Conservation (phyloP, 1,140 invertebrate genomes). For the Coenobita brevimanus region DNA sequence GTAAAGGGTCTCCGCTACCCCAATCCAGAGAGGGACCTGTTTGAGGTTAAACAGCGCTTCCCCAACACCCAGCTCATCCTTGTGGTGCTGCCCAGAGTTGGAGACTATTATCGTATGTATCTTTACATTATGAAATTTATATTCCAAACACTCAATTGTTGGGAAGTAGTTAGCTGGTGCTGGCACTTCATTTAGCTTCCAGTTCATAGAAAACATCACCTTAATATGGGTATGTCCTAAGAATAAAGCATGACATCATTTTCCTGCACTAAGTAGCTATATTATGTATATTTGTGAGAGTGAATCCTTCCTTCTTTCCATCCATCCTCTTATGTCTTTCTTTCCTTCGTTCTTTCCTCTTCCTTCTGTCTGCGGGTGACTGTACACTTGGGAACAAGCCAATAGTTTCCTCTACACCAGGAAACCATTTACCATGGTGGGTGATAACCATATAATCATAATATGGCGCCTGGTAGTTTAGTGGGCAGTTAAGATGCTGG, state of each 20-base stretch:
- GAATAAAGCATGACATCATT: not conserved
- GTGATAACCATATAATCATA: too few species aligned
- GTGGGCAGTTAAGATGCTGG: not conserved
- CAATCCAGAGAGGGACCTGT: not conserved
- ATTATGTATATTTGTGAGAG: not conserved
- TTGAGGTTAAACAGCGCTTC: not conserved
- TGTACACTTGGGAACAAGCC: too few species aligned
- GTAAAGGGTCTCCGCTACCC: not conserved
- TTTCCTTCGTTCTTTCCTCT: too few species aligned
- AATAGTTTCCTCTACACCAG: too few species aligned
- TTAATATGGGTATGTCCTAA: not conserved
- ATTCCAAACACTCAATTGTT: not conserved
- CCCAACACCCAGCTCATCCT: conserved; percentile 3
- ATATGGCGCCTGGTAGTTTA: too few species aligned
- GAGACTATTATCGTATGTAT: conserved; percentile 13
- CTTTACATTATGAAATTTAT: not conserved
- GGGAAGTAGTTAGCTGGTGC: too few species aligned
- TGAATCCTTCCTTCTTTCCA: too few species aligned
- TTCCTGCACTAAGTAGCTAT: not conserved
- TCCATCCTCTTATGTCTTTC: too few species aligned
- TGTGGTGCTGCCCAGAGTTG: not conserved
- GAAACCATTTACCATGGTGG: too few species aligned
- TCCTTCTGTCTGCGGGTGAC: too few species aligned
- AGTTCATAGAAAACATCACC: too few species aligned
- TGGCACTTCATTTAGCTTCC: too few species aligned